phyloP scores from a whole-genome alignment of 2,113 vertebrate species.

The Nestor notabilis region DNA sequence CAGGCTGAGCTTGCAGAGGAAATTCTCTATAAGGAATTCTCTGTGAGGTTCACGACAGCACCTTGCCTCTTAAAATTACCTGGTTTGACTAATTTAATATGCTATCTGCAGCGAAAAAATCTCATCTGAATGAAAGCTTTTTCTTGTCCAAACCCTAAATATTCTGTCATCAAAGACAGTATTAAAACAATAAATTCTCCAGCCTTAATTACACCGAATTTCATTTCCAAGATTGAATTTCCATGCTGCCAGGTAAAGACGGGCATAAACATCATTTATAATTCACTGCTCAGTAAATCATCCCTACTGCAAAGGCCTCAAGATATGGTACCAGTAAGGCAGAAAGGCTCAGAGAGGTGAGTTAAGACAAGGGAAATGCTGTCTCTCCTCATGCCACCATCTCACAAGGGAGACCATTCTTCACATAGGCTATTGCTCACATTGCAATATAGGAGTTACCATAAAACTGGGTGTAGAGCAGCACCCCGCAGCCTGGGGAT shows the following conservation, averaged over 20 bases:
- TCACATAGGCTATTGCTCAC: background rate
- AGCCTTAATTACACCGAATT: background rate
- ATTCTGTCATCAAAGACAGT: background rate
- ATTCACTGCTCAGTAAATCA: background rate
- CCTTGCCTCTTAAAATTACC: background rate
- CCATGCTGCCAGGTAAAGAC: background rate
- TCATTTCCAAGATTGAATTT: background rate
- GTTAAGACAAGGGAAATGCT: background rate
- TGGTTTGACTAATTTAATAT: background rate
- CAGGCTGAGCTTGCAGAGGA: background rate
- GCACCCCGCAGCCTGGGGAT: rapidly evolving
- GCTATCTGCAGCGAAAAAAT: background rate
- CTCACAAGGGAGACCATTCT: background rate
- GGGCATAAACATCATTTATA: background rate
- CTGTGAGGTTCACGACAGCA: background rate
- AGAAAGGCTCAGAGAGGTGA: background rate
- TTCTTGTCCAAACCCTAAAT: background rate
- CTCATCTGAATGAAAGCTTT: background rate
- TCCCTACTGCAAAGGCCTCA: background rate
- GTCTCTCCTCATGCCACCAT: background rate
- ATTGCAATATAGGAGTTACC: background rate
- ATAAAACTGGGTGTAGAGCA: background rate
- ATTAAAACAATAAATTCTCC: background rate
- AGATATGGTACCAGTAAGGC: background rate
- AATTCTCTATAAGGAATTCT: background rate